phyloP scores from a whole-genome alignment of 2,113 vertebrate genomes.

The Nothoprocta pentlandii region DNA sequence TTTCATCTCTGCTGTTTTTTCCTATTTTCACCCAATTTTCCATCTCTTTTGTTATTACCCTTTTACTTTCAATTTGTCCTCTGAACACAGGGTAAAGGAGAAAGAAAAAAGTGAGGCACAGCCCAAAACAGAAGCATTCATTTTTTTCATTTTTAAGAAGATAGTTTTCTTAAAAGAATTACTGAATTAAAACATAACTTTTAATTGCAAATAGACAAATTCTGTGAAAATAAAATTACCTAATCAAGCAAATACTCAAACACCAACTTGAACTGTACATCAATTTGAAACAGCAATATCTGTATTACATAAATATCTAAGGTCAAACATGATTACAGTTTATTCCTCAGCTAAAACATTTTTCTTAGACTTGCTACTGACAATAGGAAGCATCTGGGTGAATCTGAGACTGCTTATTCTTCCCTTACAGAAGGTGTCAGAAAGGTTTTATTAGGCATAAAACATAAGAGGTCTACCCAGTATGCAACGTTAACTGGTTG shows the following conservation, averaged over 20 bases:
- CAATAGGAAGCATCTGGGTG: not conserved
- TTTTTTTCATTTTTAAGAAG: fast-evolving
- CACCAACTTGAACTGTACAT: not conserved
- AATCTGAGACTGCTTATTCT: not conserved
- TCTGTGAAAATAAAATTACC: not conserved
- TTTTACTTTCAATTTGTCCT: fast-evolving
- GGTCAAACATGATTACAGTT: not conserved
- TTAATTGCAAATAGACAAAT: not conserved
- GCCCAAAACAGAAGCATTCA: not conserved
- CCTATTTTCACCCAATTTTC: not conserved
- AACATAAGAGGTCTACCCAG: not conserved
- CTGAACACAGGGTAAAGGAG: not conserved
- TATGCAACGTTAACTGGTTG: not conserved
- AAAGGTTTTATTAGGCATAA: not conserved
- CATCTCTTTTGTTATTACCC: not conserved
- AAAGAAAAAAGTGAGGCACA: not conserved
- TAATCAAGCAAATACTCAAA: not conserved
- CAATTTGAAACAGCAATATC: not conserved
- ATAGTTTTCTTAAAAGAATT: not conserved
- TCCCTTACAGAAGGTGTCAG: not conserved
- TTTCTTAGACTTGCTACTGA: not conserved
- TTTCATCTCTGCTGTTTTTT: not conserved
- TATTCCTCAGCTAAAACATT: not conserved
- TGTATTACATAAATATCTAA: not conserved
- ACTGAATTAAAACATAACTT: not conserved